These are phyloP conservation scores for Drosophila equinoxialis DNA, from an alignment of 1,140 invertebrate species.

Conservation along the genomic window DNA sequence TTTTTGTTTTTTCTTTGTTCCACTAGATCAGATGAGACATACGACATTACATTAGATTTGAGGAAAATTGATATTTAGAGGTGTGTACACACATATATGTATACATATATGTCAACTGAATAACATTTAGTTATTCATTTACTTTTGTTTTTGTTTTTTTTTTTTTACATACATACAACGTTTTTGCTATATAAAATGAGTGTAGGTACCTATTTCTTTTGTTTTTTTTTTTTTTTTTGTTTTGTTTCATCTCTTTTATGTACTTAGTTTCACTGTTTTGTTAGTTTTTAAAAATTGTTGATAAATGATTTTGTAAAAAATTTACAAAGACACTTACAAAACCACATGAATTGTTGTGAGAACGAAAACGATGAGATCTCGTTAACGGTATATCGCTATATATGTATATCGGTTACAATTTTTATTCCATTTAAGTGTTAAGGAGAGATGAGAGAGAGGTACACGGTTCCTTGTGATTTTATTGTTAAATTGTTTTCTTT, in stretches of 20 bases:
- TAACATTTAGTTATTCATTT: not conserved
- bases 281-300: not conserved
- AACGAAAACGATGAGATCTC: not conserved
- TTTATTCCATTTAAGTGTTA: not conserved
- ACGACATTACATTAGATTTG: conserved; percentile 7
- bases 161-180: conserved; percentile 15
- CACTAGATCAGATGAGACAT: not conserved
- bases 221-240: not conserved
- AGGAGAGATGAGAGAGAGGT: conserved; percentile 44
- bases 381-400: not conserved
- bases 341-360: not conserved
- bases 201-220: conserved; percentile 10
- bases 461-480: conserved; percentile 64
- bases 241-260: not conserved
- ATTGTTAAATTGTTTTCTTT: conserved; percentile 33
- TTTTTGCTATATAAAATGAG: conserved; percentile 18
- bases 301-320: conserved; percentile 6
- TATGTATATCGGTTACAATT: not conserved
- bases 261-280: conserved; percentile 1
- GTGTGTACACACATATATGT: not conserved
- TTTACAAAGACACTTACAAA: conserved; percentile 6
- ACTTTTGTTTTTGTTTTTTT: conserved; percentile 6
- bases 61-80: conserved; percentile 7
- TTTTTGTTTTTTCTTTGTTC: not conserved
- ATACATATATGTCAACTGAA: conserved; percentile 8